A percentile compares a stretch with the other conserved stretches of the same genome.
These are phyloP conservation scores for Atopsyche davidsoni DNA, from an alignment of 1,140 invertebrate genomes.

Conservation along the genomic window DNA sequence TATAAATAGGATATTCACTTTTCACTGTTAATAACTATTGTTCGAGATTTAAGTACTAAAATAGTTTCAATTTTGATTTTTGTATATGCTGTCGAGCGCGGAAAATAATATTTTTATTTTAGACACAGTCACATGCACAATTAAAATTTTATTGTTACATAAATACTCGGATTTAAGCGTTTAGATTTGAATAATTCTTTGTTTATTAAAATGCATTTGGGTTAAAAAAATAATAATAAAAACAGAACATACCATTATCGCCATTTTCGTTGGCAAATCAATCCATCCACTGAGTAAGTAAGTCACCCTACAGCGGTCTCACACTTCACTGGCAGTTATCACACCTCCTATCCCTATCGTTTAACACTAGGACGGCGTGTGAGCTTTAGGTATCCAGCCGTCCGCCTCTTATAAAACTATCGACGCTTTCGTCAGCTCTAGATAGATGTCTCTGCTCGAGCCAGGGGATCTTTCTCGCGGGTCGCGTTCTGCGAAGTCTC, in stretches of 20 bases:
- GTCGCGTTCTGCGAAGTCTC: not conserved
- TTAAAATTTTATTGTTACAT: no score
- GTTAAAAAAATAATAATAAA: not conserved
- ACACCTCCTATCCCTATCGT: not conserved
- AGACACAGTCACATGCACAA: no score
- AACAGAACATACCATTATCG: not conserved
- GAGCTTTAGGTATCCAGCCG: not conserved
- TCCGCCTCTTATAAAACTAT: conserved; percentile 8
- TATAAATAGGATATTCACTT: no score
- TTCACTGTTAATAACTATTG: no score
- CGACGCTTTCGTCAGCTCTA: not conserved
- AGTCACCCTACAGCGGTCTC: not conserved
- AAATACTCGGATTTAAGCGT: no score
- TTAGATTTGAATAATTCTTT: no score
- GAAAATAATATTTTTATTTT: no score
- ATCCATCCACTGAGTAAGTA: not conserved
- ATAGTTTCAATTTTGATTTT: no score
- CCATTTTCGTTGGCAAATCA: not conserved
- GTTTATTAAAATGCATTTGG: no score
- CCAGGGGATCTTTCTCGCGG: conserved; percentile 1
- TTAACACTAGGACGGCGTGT: not conserved
- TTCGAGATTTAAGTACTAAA: no score
- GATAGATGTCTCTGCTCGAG: conserved; percentile 7
- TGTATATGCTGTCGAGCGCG: no score
- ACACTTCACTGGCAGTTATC: not conserved